phyloP scores from a whole-genome alignment of 1,140 invertebrate genomes.

The Ceratosolen fusciceps region DNA sequence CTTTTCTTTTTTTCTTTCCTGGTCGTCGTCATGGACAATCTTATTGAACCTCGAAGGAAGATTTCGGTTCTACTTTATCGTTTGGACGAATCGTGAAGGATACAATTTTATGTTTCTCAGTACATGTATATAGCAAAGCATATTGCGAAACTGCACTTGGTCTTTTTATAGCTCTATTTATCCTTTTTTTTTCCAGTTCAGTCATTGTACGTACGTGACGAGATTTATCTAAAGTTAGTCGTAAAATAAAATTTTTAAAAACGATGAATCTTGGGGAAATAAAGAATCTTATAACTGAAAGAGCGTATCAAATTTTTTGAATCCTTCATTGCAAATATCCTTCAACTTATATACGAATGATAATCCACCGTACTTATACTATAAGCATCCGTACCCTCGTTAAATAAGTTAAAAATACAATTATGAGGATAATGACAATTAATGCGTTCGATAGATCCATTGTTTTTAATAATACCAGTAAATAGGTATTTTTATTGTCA shows the following conservation, averaged over 20 bases:
- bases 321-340: not conserved
- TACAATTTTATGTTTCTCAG: conserved; percentile 24
- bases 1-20: conserved; percentile 13
- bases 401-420: no score
- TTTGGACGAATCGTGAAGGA: not conserved
- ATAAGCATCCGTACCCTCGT: no score
- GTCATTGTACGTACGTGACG: not conserved
- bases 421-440: no score
- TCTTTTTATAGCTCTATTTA: conserved; percentile 25
- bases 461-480: no score
- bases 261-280: not conserved
- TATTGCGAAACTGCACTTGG: conserved; percentile 17
- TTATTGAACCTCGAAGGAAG: conserved; percentile 23
- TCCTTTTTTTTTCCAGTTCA: conserved; percentile 2
- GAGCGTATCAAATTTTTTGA: conserved; percentile 1
- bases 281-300: not conserved
- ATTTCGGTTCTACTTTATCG: conserved; percentile 18
- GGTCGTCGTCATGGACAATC: conserved; percentile 16
- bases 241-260: conserved; percentile 19
- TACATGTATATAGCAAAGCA: conserved; percentile 11
- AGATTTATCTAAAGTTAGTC: conserved; percentile 1
- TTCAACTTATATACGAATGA: no score
- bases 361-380: no score
- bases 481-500: no score
- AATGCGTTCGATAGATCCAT: no score